Base-by-base conservation (phyloP, 2,113 vertebrate genomes). In the Neolamprologus ventralis region DNA sequence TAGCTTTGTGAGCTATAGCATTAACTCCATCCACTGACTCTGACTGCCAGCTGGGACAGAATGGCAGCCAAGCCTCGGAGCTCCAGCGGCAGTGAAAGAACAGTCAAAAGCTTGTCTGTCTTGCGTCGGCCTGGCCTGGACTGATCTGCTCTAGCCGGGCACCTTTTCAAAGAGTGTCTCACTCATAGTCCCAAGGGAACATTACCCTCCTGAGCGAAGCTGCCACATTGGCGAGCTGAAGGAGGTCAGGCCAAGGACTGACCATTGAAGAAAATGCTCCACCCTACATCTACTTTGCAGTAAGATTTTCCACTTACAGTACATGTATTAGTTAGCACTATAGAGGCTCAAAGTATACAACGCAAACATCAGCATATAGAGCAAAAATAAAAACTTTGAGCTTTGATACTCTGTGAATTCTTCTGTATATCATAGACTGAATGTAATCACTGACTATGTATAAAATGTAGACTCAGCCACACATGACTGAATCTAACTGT, bases 151-250 rank as follows among this genome's bases (percentile, higher is more conserved):
- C 54, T 45, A 79, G 49, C 28, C 37, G 87, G 91, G 90, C 83
- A 88, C 57, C 58, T 78, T 88, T 84, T 94, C 88, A 92, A 91
- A 92, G 63, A 84, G 71, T 81, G 83, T 88, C 83, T 93, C 83
- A 84, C 55, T 87, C 54, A 26, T 84, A 47, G 57, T 40, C 87
- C 85, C 81, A 10, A 42, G 26, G 73, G 86, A 63, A 82, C 17
- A 12, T 83, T 73, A 83, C 42, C 23, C 40, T 57, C 45, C 60
- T 28, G 58, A 58, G 82, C 2, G 17, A 86, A 71, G 82, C 75
- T 58, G 81, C 65, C 58, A 54, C 47, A 86, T 16, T 82, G 85
- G 81, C 83, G 65, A 49, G 33, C 68, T 40, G 33, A 47, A 71
- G 57, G 23, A 33, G 8, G 16, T n/a, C 71, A 78, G 40, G 42